A percentile compares a stretch with the other conserved stretches of the same genome.
Conservation (phyloP, 2,113 vertebrate species). For the Dinomys branickii region DNA sequence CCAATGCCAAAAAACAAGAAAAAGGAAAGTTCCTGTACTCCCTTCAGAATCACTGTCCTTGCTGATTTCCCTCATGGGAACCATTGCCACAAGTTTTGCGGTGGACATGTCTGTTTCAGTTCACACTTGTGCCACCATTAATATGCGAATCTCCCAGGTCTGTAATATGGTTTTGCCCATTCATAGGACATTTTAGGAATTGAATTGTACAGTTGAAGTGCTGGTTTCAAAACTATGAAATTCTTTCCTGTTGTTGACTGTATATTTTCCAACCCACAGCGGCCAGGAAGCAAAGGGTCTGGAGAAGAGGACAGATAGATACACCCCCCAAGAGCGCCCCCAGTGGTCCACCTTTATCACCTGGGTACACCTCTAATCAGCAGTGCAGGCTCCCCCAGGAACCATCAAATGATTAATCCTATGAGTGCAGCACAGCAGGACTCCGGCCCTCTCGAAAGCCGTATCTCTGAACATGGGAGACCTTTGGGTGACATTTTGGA, state of each 20-base stretch:
- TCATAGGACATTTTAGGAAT: neutral
- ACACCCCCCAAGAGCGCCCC: neutral
- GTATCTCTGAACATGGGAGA: neutral
- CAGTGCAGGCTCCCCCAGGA: neutral
- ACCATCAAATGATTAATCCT: neutral
- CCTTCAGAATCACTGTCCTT: neutral
- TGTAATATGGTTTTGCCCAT: neutral
- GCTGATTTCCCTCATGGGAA: fast-evolving
- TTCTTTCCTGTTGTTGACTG: neutral
- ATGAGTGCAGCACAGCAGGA: neutral
- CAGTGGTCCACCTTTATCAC: neutral
- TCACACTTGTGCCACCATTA: neutral
- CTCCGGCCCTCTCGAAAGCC: neutral
- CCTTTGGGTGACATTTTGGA: neutral
- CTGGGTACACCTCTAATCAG: neutral
- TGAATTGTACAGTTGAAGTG: neutral
- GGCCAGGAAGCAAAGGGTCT: neutral
- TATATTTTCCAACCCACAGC: neutral
- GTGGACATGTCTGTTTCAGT: neutral
- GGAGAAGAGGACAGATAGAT: neutral
- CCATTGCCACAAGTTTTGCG: neutral
- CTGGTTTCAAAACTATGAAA: neutral
- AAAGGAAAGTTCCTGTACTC: neutral
- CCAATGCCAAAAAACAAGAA: too few relatives aligned
- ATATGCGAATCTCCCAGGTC: neutral